Conservation (phyloP, 2,113 vertebrate genomes). For the Excalfactoria chinensis region DNA sequence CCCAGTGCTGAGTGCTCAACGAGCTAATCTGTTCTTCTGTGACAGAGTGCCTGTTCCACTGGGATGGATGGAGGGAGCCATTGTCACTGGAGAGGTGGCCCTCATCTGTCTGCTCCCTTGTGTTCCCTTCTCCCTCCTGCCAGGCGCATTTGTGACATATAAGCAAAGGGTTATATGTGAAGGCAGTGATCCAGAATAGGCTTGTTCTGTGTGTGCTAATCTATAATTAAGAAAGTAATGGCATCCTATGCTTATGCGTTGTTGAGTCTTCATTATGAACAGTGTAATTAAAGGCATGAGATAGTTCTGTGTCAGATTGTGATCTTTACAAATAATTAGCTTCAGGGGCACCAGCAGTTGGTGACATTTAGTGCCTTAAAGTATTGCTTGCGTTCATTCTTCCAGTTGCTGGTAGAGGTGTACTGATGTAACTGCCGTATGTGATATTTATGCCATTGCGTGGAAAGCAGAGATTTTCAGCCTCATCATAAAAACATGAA, state of each 20-base stretch:
- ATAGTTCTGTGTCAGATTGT: background rate
- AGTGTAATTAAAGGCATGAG: background rate
- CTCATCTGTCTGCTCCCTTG: rapidly evolving
- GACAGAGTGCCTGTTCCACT: no score
- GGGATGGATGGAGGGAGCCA: background rate
- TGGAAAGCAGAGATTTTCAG: background rate
- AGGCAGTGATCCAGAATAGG: background rate
- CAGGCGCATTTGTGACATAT: background rate
- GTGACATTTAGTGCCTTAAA: background rate
- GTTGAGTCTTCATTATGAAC: background rate
- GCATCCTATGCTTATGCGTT: background rate
- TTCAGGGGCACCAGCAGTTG: background rate
- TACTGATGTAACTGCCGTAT: background rate
- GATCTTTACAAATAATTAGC: background rate
- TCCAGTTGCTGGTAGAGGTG: background rate
- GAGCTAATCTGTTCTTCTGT: background rate
- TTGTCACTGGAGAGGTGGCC: background rate
- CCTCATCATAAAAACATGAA: background rate
- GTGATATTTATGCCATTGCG: background rate
- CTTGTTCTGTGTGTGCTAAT: background rate
- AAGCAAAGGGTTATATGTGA: background rate
- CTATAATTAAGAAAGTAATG: background rate
- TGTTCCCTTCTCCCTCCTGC: background rate
- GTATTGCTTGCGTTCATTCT: background rate
- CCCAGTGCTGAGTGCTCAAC: rapidly evolving